These are phyloP conservation scores for Pocota personata DNA, from an alignment of 2,888 invertebrate species.

Conservation along the genomic window DNA sequence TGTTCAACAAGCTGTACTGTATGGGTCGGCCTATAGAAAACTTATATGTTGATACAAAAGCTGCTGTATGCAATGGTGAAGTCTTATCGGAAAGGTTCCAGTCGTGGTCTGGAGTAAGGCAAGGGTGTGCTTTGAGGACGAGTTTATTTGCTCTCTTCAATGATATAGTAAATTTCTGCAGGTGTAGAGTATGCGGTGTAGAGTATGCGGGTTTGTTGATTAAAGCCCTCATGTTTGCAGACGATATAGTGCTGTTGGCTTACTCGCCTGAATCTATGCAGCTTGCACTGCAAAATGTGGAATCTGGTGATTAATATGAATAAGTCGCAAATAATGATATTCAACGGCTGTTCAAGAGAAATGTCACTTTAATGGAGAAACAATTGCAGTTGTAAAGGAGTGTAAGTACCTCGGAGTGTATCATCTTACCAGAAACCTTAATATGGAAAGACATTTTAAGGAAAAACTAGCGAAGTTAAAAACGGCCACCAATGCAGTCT, in stretches of 20 bases:
- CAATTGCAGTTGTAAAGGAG: too few relatives aligned
- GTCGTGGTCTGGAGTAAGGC: too few relatives aligned
- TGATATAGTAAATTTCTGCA: neutral
- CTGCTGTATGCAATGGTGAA: neutral
- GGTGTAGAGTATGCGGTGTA: neutral
- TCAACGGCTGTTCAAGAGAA: neutral
- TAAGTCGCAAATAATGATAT: neutral
- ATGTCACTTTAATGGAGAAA: neutral
- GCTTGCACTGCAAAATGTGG: neutral
- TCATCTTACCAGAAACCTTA: too few relatives aligned
- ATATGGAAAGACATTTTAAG: too few relatives aligned
- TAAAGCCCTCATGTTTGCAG: too few relatives aligned
- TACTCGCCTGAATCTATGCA: neutral
- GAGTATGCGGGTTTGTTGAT: too few relatives aligned
- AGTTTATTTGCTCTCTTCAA: neutral
- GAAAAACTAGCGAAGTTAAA: too few relatives aligned
- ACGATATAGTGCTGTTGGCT: too few relatives aligned
- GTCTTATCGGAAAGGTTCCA: neutral
- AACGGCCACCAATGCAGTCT: too few relatives aligned
- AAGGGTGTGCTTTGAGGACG: too few relatives aligned
- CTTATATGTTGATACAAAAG: neutral
- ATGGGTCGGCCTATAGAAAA: neutral
- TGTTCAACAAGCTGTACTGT: neutral
- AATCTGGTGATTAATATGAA: neutral
- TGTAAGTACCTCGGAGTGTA: too few relatives aligned